Percentiles rank a stretch among this genome's conserved stretches.
Evolutionary conservation across 1,140 invertebrate species (phyloP).

Genomic region (Hetaerina americana): DNA sequence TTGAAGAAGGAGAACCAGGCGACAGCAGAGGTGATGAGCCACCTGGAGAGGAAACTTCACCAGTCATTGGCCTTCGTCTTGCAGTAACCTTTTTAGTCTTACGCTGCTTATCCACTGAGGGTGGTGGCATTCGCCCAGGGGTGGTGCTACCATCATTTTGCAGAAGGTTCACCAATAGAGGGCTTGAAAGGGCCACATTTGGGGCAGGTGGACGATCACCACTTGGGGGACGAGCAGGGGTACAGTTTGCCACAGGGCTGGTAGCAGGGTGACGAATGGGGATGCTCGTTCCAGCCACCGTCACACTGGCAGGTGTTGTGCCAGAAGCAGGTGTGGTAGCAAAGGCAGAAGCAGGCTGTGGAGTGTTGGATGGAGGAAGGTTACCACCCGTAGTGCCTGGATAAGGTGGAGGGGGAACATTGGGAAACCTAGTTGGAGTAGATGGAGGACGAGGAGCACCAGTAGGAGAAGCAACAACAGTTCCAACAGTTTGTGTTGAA

Average conservation of each 20-base stretch:
- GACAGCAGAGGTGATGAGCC: constrained; percentile 4
- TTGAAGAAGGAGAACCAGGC: constrained; percentile 10
- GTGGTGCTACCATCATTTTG: constrained; percentile 60
- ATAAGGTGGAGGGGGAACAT: constrained; percentile 32
- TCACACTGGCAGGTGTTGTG: neutral
- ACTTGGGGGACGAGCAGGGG: neutral
- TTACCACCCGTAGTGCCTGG: constrained; percentile 22
- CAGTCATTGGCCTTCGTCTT: constrained; percentile 14
- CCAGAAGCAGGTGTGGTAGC: neutral
- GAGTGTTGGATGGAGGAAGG: neutral
- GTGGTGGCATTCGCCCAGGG: constrained; percentile 21
- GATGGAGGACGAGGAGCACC: neutral
- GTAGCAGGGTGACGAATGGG: neutral
- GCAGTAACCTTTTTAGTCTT: constrained; percentile 2
- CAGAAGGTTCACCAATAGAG: constrained; percentile 78
- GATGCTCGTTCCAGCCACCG: neutral
- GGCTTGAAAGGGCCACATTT: constrained; percentile 63
- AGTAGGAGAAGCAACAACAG: neutral
- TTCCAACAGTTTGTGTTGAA: constrained; percentile 1
- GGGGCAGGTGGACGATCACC: neutral
- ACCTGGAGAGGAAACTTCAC: constrained; percentile 21
- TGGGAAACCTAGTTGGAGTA: neutral
- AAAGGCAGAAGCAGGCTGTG: neutral
- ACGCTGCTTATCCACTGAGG: constrained; percentile 25
- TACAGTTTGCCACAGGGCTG: neutral